Base-by-base conservation (phyloP, 1,140 invertebrate species). In the Macrosteles quadrilineatus region DNA sequence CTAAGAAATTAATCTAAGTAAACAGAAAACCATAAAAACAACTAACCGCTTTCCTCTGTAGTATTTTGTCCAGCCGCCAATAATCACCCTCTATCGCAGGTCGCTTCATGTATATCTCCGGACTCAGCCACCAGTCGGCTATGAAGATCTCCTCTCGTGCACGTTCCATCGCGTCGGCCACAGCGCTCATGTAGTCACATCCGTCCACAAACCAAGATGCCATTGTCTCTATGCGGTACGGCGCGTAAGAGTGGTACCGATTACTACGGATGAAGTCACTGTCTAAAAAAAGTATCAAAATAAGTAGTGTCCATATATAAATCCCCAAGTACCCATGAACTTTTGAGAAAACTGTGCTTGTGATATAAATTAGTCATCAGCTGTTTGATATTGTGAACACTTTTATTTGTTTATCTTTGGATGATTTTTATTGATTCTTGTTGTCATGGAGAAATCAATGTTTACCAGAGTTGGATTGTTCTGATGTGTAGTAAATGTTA, bases 61-160 rank as follows among this genome's bases (percentile, higher is more conserved):
- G 83, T 71, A 97, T 85, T 72, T 87, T 88, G 81, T 98, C 95
- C 0, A 98, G 81, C 57, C 95, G 82, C 93, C 94, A 98, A 73
- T 90, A 88, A 76, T 94, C 90, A 0, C 90, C 90, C 71, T 89
- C 84, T 0, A 90, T 80, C 0, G 88, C 87, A 0, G 95, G 94
- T 65, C 96, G 77, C 80, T 97, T 97, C 85, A 98, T 84, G 80
- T 95, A 94, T 70, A 98, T 94, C 82, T 98, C 95, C 0, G 96
- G 96, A 78, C 93, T 96, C n/a, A 98, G 85, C 96, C 95, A 98
- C 96, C 96, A 98, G 79, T 98, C 96, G 0, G 95, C 92, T 30
- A 98, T 98, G 80, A 93, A 97, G 71, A 98, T 96, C 84, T 98
- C 96, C 82, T 97, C 93, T 71, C 87, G 90, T 1, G 96, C 96